Evolutionary conservation across 2,888 invertebrate genomes (phyloP), one percentile per base, ranked within the genome.

Genomic region (Rhyacophila evoluta): DNA sequence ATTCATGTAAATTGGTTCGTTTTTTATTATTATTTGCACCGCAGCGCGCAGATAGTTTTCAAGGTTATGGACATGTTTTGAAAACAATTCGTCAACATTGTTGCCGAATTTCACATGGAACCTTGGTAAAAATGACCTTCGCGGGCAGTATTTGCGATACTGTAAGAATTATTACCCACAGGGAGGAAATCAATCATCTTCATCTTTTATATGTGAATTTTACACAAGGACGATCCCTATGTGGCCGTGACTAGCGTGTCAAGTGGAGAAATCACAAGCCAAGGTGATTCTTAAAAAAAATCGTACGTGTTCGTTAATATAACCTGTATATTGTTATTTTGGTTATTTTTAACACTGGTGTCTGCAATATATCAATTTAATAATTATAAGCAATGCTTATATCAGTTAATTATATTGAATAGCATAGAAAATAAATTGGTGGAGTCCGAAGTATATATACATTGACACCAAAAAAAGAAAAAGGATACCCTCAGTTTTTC

Each of bases 21-120:
- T 33, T 33, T 33, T 33, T 33, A 4, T 33, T 4, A 33, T 33
- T 4, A 33, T 33, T 55, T 25, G 55, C 25, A 33, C 29, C 10
- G 19, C 19, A 3, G 55, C 19, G 25, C 55, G 10, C 10, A 55
- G 55, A 55, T 25, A 25, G 10, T 55, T 55, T 55, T 55, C 55
- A 55, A 55, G 55, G 55, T 55, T 55, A 55, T 55, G 55, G 55
- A 55, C 10, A 25, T 55, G 55, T 55, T 55, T 55, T 55, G 55
- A 55, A 55, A 55, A 55, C 55, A 55, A 55, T 55, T 41, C 19
- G 29, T 33, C 29, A 41, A 41, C 41, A 41, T 12, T 41, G 41
- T 19, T 41, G 41, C 55, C 55, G 55, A 55, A 55, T 1, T 33
- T 33, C 29, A 6, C 6, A 2, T 33, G 29, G 29, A 33, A 6